Evolutionary conservation across 1,140 invertebrate genomes (phyloP).

Genomic region (Drosophila mojavensis): DNA sequence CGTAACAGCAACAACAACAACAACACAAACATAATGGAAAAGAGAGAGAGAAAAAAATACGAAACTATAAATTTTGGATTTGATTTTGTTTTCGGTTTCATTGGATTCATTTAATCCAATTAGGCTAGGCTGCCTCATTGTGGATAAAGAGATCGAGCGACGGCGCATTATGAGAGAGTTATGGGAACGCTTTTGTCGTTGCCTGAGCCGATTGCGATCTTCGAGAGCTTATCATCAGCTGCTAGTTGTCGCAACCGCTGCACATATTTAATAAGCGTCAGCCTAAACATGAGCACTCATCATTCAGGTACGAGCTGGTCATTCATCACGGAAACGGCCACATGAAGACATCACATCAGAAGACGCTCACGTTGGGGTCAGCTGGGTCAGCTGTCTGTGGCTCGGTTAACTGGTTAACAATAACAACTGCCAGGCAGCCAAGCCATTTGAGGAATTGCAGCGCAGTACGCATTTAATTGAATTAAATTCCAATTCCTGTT

Average conservation of each 20-base stretch:
- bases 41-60: background rate
- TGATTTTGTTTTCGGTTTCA: constrained; percentile 76
- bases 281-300: constrained; percentile 61
- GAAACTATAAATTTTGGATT: constrained; percentile 41
- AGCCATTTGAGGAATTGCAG: constrained; percentile 78
- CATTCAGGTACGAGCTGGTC: constrained; percentile 40
- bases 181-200: constrained; percentile 68
- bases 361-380: constrained; percentile 43
- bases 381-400: constrained; percentile 60
- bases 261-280: constrained; percentile 78
- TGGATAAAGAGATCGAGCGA: background rate
- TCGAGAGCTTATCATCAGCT: constrained; percentile 49
- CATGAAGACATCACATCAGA: constrained; percentile 72
- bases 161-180: constrained; percentile 55
- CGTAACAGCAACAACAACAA: constrained; percentile 25
- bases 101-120: constrained; percentile 75
- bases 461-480: constrained; percentile 83
- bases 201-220: constrained; percentile 21
- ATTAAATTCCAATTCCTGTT: constrained; percentile 78
- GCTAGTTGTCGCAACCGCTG: constrained; percentile 45
- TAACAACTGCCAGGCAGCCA: constrained; percentile 60
- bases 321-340: constrained; percentile 49
- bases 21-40: constrained; percentile 12
- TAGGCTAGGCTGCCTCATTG: constrained; percentile 55
- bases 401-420: constrained; percentile 46